A percentile compares a stretch with the other conserved stretches of the same genome.
Evolutionary conservation across 2,888 invertebrate species (phyloP).

Genomic region (Tetragonula carbonaria): DNA sequence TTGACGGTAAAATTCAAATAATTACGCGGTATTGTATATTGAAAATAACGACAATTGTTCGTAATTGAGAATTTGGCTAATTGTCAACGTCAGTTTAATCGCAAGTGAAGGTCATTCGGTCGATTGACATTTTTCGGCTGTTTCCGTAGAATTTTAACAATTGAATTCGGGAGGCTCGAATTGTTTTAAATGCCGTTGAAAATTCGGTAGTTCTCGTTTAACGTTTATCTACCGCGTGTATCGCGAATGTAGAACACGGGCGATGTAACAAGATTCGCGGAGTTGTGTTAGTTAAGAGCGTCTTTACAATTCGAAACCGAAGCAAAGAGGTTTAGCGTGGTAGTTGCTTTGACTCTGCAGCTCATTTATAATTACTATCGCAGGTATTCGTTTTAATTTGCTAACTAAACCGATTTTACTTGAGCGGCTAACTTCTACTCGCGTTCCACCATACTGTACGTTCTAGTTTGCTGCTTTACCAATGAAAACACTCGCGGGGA

Average conservation of each 20-base stretch:
- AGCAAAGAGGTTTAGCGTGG: constrained; percentile 13
- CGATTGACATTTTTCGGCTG: background rate
- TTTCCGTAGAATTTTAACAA: background rate
- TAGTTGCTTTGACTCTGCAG: constrained; percentile 33
- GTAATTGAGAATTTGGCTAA: background rate
- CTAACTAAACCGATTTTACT: constrained; percentile 45
- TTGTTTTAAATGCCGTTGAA: background rate
- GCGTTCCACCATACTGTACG: constrained; percentile 8
- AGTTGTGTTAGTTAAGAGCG: background rate
- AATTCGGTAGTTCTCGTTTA: background rate
- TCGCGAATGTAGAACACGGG: background rate
- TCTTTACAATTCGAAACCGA: constrained; percentile 11
- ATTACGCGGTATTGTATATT: no score
- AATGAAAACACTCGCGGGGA: background rate
- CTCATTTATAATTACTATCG: constrained; percentile 31
- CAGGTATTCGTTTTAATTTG: constrained; percentile 34
- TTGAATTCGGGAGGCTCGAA: no score
- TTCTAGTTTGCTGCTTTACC: background rate
- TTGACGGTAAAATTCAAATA: no score
- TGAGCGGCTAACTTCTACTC: constrained; percentile 11
- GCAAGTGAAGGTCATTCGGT: no score
- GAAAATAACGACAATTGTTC: no score
- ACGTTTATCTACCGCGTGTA: background rate
- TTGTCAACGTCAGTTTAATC: background rate
- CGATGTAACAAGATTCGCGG: background rate